These are phyloP conservation scores for Dryococelus australis DNA, from an alignment of 2,888 invertebrate genomes.

Conservation along the genomic window DNA sequence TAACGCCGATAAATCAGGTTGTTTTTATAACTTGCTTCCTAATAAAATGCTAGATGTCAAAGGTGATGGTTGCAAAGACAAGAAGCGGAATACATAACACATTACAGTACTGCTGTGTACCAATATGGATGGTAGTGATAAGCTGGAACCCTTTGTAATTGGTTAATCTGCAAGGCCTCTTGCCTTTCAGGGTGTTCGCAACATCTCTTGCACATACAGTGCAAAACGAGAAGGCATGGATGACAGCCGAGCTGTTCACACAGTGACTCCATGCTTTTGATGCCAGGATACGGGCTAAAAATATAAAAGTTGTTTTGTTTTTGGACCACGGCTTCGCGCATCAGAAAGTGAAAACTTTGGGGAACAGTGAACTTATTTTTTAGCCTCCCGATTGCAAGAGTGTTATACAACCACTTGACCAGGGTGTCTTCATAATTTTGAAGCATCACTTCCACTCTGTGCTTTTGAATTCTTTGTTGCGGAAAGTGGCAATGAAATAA, in stretches of 20 bases:
- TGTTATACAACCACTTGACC: constrained; percentile 31
- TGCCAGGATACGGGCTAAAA: constrained; percentile 32
- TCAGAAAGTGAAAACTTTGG: not conserved
- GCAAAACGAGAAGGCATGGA: constrained; percentile 34
- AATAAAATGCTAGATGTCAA: not conserved
- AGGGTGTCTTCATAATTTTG: not conserved
- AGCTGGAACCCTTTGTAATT: constrained; percentile 34
- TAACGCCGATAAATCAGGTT: constrained; percentile 1
- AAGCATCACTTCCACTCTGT: not conserved
- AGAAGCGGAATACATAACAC: not conserved
- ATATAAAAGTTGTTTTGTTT: constrained; percentile 37
- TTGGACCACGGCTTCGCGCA: constrained; percentile 34
- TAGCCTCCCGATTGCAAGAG: constrained; percentile 33
- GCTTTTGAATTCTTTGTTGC: not conserved
- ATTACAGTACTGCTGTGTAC: not conserved
- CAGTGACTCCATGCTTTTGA: constrained; percentile 32
- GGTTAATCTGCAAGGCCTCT: constrained; percentile 34
- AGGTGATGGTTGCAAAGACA: not conserved
- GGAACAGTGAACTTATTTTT: constrained; percentile 27
- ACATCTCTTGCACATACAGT: constrained; percentile 31
- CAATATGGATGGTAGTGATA: constrained; percentile 35
- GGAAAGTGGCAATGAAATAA: not conserved
- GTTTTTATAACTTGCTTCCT: constrained; percentile 18
- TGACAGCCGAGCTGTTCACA: not conserved
- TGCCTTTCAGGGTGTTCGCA: constrained; percentile 27